Percentiles rank a stretch among this genome's conserved stretches.
Conservation (phyloP, 2,888 invertebrate genomes). For the Linnaemya vulpina region DNA sequence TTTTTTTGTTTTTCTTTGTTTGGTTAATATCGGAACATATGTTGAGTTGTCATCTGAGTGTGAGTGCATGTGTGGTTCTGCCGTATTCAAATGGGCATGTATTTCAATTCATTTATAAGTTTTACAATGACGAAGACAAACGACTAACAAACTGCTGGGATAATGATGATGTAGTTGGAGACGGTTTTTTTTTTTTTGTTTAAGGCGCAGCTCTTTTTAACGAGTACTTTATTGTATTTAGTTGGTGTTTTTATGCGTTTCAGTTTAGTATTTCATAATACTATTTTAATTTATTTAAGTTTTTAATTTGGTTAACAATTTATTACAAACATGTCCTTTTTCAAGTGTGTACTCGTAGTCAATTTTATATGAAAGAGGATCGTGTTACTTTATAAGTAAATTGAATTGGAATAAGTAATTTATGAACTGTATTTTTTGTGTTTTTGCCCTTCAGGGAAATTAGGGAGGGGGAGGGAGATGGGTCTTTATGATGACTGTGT, state of each 20-base stretch:
- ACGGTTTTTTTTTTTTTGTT: slow-evolving; percentile 16
- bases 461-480: no score
- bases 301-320: slow-evolving; percentile 61
- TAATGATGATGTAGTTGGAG: slow-evolving; percentile 43
- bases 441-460: no score
- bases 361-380: slow-evolving; percentile 11
- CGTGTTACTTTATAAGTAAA: slow-evolving; percentile 47
- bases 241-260: slow-evolving; percentile 56
- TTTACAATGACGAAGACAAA: slow-evolving; percentile 76
- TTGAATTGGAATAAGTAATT: slow-evolving; percentile 34
- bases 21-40: slow-evolving; percentile 57
- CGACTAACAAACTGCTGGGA: slow-evolving; percentile 75
- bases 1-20: background rate
- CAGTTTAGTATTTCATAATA: slow-evolving; percentile 50
- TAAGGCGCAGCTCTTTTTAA: slow-evolving; percentile 56
- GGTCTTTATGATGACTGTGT: no score
- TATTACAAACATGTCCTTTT: slow-evolving; percentile 55
- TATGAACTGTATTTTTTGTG: background rate
- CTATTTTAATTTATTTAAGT: slow-evolving; percentile 39
- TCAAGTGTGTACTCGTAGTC: background rate
- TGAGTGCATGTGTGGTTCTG: slow-evolving; percentile 29
- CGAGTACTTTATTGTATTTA: background rate
- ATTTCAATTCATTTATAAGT: slow-evolving; percentile 31
- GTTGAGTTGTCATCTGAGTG: slow-evolving; percentile 50
- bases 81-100: slow-evolving; percentile 29